phyloP scores from a whole-genome alignment of 1,140 invertebrate genomes.

The Formica selysi region DNA sequence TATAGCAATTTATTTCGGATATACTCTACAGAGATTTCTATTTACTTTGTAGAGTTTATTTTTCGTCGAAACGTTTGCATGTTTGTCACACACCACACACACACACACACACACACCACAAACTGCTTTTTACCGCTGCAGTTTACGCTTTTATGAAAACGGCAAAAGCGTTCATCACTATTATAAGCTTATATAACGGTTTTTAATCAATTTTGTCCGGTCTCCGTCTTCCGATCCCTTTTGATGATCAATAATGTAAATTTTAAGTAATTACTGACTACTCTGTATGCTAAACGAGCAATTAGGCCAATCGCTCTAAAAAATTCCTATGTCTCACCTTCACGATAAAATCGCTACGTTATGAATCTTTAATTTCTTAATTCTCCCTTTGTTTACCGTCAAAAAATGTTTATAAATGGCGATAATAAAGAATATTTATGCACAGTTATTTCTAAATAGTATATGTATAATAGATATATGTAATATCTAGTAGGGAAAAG shows the following conservation, averaged over 20 bases:
- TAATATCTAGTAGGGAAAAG: not conserved
- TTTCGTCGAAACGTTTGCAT: not conserved
- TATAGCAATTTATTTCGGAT: not conserved
- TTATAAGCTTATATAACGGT: conserved; percentile 47
- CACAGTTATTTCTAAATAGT: not conserved
- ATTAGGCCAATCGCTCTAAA: conserved; percentile 19
- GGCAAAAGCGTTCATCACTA: not conserved
- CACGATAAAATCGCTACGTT: not conserved
- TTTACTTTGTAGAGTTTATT: conserved; percentile 18
- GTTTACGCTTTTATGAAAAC: conserved; percentile 10
- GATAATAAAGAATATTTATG: not conserved
- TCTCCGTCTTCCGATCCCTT: not conserved
- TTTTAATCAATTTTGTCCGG: conserved; percentile 49
- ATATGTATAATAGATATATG: too few relatives aligned
- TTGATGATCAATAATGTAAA: conserved; percentile 51
- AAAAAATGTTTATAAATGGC: not conserved
- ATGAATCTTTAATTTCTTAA: conserved; percentile 20
- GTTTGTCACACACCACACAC: not conserved
- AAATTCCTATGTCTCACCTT: conserved; percentile 9
- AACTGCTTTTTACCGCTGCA: not conserved
- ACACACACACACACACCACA: too few relatives aligned
- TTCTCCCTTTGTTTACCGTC: not conserved
- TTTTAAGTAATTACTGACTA: conserved; percentile 57
- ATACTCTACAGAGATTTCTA: not conserved
- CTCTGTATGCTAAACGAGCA: conserved; percentile 48